Base-by-base conservation (phyloP, 2,797 vertebrate genomes). In the Graptemys geographica region DNA sequence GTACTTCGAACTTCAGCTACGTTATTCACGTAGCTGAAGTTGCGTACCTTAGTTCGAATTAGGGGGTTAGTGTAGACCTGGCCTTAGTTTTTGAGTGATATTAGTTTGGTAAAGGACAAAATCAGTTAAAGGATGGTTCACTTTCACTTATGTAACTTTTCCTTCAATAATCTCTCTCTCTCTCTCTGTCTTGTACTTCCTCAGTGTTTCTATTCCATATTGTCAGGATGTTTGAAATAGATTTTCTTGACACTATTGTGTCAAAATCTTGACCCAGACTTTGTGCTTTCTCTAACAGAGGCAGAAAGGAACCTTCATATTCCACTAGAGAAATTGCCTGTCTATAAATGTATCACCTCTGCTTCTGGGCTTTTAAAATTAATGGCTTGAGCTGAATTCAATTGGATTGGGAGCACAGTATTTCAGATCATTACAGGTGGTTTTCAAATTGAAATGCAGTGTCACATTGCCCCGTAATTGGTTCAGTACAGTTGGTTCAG, bases 371-470 rank as follows among this genome's bases (percentile, higher is more conserved):
- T 91, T 88, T 94, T 92, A 53, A 84, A 33, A 78, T 94, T 83
- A 81, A 85, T 62, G 85, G 65, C 21, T 94, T 90, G 87, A 92
- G 37, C 57, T 94, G 56, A 96, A 91, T 94, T 84, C 57, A 93
- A 37, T 51, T 90, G 92, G 86, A 74, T 56, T 79, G 56, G 47
- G 47, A 91, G 94, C 94, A 90, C 55, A 85, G 15, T 97, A 97
- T 95, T 95, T 97, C 95, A 93, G 81, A 92, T 95, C 81, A 90
- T 96, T 97, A 94, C 5, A 15, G 51, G 59, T 91, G 87, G 15
- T 80, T 95, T 96, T 97, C 94, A 90, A 84, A 92, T 86, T 93
- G 94, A 97, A 97, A 95, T 95, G 81, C 15, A 47, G 28, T 72
- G 62, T 79, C 6, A 18, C 47, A 96, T 96, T 90, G 72, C 37